Evolutionary conservation across 2,113 vertebrate genomes (phyloP).

Genomic region (Tilapia sparmanii): DNA sequence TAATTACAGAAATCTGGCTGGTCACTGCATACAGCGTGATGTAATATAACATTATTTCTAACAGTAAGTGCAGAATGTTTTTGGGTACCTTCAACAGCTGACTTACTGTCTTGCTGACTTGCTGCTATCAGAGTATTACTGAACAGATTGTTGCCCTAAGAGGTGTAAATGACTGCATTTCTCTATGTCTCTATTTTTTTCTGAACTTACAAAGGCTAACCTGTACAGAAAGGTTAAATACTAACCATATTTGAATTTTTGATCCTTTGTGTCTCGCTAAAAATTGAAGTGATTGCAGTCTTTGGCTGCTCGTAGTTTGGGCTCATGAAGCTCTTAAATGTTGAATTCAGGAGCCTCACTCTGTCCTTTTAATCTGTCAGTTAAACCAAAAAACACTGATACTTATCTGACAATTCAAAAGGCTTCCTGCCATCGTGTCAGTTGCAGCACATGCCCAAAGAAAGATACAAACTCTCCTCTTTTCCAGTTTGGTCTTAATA

Average conservation of each 20-base stretch:
- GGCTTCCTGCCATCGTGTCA: neutral
- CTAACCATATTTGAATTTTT: neutral
- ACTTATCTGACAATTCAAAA: neutral
- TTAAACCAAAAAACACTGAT: neutral
- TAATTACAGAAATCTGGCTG: neutral
- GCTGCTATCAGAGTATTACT: neutral
- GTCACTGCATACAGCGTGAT: neutral
- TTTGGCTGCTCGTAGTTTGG: neutral
- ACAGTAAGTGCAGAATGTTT: neutral
- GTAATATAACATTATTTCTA: neutral
- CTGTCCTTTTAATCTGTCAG: neutral
- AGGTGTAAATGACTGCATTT: neutral
- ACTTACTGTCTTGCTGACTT: neutral
- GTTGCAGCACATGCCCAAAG: neutral
- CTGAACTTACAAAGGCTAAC: neutral
- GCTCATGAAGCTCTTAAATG: neutral
- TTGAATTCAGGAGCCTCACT: neutral
- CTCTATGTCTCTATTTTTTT: neutral
- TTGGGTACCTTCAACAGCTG: neutral
- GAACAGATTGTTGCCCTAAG: neutral
- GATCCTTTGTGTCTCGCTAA: neutral
- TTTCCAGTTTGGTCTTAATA: constrained; percentile 7
- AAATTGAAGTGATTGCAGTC: neutral
- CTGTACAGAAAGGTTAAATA: neutral
- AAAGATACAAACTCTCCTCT: neutral